Percentiles rank a stretch among this genome's conserved stretches.
Conservation (phyloP, 2,113 vertebrate genomes). For the Epinephelus fuscoguttatus region DNA sequence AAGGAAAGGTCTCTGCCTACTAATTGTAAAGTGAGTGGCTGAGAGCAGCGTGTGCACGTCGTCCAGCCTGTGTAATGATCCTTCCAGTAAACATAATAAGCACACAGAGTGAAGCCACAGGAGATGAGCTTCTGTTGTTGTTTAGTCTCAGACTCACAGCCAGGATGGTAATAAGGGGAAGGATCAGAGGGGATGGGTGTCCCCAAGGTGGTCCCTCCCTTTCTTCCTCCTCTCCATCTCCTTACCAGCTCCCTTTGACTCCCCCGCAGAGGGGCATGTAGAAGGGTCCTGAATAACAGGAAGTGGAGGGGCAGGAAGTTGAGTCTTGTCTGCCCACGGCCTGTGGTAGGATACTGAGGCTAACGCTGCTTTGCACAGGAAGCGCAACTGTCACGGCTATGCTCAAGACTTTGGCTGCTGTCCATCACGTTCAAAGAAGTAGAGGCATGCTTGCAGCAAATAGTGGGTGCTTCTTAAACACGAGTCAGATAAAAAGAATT, state of each 20-base stretch:
- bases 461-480: neutral
- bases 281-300: slow-evolving; percentile 85
- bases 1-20: slow-evolving; percentile 64
- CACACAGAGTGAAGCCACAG: slow-evolving; percentile 62
- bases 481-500: neutral
- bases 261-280: slow-evolving; percentile 67
- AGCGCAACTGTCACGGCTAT: slow-evolving; percentile 77
- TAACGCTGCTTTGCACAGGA: slow-evolving; percentile 73
- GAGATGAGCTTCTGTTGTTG: slow-evolving; percentile 81
- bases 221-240: slow-evolving; percentile 57
- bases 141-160: slow-evolving; percentile 82
- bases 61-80: slow-evolving; percentile 71
- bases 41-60: slow-evolving; percentile 47
- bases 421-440: slow-evolving; percentile 63
- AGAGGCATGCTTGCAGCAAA: neutral
- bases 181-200: slow-evolving; percentile 80
- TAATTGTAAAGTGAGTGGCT: slow-evolving; percentile 69
- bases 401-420: slow-evolving; percentile 70
- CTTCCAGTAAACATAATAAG: slow-evolving; percentile 75
- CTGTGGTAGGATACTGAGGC: slow-evolving; percentile 77
- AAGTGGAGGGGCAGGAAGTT: slow-evolving; percentile 85
- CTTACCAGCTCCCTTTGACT: slow-evolving; percentile 31
- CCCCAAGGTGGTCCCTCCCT: slow-evolving; percentile 75
- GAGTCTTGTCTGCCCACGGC: slow-evolving; percentile 79
- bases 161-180: slow-evolving; percentile 79